phyloP scores from a whole-genome alignment of 2,797 vertebrate genomes.

The Phyllotis vaccarum region DNA sequence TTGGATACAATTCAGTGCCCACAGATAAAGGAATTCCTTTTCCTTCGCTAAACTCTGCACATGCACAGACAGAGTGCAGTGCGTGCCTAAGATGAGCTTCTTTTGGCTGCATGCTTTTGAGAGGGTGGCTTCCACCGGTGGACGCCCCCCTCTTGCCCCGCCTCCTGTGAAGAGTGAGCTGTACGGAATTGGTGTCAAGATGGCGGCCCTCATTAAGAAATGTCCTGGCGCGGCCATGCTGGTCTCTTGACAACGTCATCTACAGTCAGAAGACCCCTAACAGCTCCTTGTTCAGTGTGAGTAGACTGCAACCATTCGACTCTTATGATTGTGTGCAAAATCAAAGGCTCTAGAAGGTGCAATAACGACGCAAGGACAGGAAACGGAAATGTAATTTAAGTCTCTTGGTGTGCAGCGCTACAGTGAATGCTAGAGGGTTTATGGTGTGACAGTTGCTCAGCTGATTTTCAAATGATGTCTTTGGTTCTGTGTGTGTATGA shows the following conservation, averaged over 20 bases:
- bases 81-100: background rate
- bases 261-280: background rate
- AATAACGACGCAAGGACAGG: slow-evolving; percentile 18
- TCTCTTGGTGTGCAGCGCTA: slow-evolving; percentile 3
- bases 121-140: background rate
- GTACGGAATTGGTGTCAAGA: slow-evolving; percentile 65
- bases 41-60: slow-evolving; percentile 25
- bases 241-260: background rate
- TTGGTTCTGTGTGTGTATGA: slow-evolving; percentile 21
- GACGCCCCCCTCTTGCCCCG: background rate
- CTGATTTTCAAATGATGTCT: slow-evolving; percentile 63
- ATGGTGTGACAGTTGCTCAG: slow-evolving; percentile 3
- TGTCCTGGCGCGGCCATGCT: slow-evolving; percentile 26
- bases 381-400: slow-evolving; percentile 63
- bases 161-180: slow-evolving; percentile 37
- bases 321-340: slow-evolving; percentile 10
- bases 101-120: background rate
- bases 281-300: slow-evolving; percentile 42
- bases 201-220: background rate
- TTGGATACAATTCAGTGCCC: background rate
- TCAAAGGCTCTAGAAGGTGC: background rate
- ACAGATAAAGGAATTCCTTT: background rate
- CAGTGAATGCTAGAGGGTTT: slow-evolving; percentile 20
- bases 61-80: background rate
- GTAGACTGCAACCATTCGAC: slow-evolving; percentile 23